Conservation (phyloP, 2,888 invertebrate species). For the Notodonta ziczac region DNA sequence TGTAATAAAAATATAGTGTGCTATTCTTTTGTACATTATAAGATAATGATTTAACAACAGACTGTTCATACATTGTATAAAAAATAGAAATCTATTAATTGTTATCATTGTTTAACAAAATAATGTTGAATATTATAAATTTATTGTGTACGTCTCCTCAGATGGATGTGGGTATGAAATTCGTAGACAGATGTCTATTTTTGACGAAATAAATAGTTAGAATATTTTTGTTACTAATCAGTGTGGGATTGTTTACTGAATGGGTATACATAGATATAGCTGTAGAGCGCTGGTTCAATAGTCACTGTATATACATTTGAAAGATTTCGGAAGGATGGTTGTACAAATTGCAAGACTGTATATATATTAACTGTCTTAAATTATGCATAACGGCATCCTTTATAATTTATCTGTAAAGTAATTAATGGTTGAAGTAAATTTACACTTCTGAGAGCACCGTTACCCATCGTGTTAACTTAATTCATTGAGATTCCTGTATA, state of each 20-base stretch:
- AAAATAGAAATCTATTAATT: constrained; percentile 76
- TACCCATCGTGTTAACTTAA: too few species aligned
- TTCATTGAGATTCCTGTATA: too few species aligned
- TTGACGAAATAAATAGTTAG: constrained; percentile 74
- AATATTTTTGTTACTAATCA: constrained; percentile 79
- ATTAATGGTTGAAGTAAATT: too few species aligned
- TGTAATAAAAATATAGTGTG: constrained; percentile 50
- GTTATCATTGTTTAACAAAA: constrained; percentile 80
- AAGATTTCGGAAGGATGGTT: constrained; percentile 64
- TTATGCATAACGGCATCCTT: constrained; percentile 21
- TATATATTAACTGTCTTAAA: constrained; percentile 49
- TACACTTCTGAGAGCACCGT: too few species aligned
- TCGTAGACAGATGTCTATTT: constrained; percentile 77
- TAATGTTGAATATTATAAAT: constrained; percentile 81
- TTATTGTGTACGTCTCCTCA: constrained; percentile 79
- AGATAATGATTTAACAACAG: constrained; percentile 56
- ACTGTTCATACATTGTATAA: constrained; percentile 75
- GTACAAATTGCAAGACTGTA: constrained; percentile 81
- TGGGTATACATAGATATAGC: constrained; percentile 67
- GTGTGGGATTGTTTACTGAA: constrained; percentile 76
- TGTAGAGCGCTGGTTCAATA: constrained; percentile 64
- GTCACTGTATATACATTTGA: constrained; percentile 67
- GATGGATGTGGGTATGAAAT: constrained; percentile 70
- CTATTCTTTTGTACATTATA: constrained; percentile 60
- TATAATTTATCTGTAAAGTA: constrained; percentile 23